Percentiles rank a stretch among this genome's conserved stretches.
These are phyloP conservation scores for Apeltes quadracus DNA, from an alignment of 2,113 vertebrate genomes.

Conservation along the genomic window DNA sequence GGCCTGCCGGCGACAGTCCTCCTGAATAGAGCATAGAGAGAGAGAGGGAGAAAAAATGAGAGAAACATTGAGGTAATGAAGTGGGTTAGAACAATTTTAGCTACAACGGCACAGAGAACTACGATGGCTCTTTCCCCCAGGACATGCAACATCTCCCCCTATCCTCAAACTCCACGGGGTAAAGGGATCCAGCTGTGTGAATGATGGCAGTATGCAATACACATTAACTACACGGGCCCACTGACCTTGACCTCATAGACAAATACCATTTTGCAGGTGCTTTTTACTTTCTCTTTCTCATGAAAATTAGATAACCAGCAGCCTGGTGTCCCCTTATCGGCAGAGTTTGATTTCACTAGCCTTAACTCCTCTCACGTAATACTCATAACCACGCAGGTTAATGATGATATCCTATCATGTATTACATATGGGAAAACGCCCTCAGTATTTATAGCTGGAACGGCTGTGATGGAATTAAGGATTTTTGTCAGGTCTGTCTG, in stretches of 20 bases:
- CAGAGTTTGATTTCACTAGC: constrained; percentile 23
- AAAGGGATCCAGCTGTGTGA: constrained; percentile 35
- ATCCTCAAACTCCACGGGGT: constrained; percentile 9
- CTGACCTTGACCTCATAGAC: constrained; percentile 40
- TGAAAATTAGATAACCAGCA: constrained; percentile 34
- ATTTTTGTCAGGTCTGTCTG: constrained; percentile 53
- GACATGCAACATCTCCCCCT: constrained; percentile 28
- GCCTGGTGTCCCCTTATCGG: constrained; percentile 19
- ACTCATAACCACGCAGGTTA: constrained; percentile 28
- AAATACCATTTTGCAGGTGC: constrained; percentile 24
- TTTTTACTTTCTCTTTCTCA: constrained; percentile 21
- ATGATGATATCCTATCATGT: constrained; percentile 49
- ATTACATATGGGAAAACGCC: constrained; percentile 30
- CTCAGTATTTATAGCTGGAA: constrained; percentile 21
- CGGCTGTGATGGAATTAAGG: constrained; percentile 41
- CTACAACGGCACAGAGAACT: constrained; percentile 16
- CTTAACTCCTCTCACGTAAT: constrained; percentile 30
- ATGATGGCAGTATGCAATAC: constrained; percentile 15
- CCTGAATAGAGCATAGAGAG: constrained; percentile 48
- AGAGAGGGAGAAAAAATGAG: constrained; percentile 31
- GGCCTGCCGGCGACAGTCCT: constrained; percentile 47
- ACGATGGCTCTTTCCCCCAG: constrained; percentile 18
- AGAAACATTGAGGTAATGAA: constrained; percentile 54
- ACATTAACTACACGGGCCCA: constrained; percentile 37
- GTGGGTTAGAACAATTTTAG: constrained; percentile 55